Conservation (phyloP, 92 coral and sea anemone genomes). For the Pocillopora grandis region DNA sequence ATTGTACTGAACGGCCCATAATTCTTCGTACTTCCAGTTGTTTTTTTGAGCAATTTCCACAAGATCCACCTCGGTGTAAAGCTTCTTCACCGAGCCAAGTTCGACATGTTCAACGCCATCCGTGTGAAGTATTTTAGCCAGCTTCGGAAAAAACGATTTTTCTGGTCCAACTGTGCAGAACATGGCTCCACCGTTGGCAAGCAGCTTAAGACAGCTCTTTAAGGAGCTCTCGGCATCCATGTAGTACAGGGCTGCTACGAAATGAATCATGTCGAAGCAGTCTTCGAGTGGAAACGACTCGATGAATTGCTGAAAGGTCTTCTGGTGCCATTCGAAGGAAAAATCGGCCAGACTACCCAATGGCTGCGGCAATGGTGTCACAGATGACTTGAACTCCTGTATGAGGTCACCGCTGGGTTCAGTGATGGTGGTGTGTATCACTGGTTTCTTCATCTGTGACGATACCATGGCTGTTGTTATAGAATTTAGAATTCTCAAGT, state of each 20-base stretch:
- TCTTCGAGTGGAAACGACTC: not conserved
- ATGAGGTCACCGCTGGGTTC: not conserved
- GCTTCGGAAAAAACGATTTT: constrained; percentile 2
- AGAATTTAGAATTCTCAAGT: not conserved
- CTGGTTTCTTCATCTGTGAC: not conserved
- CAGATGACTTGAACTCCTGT: not conserved
- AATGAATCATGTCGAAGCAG: constrained; percentile 11
- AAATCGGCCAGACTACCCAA: not conserved
- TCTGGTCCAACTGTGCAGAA: constrained; percentile 4
- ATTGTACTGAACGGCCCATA: not conserved
- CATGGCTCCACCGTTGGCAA: constrained; percentile 5
- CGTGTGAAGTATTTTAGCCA: not conserved
- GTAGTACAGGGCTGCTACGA: constrained; percentile 12
- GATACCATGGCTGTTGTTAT: not conserved
- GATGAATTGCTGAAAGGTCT: not conserved
- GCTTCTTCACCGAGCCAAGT: not conserved
- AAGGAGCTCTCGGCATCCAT: constrained; percentile 17
- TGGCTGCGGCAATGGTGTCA: not conserved
- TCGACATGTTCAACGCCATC: not conserved
- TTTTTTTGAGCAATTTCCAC: not conserved
- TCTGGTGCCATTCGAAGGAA: constrained; percentile 20
- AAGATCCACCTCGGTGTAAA: constrained; percentile 11
- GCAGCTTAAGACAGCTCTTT: not conserved
- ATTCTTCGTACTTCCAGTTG: constrained; percentile 11
- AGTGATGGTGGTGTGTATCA: not conserved